Percentiles rank a stretch among this genome's conserved stretches.
Evolutionary conservation across 2,113 vertebrate species (phyloP).

Genomic region (Gorsachius goisagi): DNA sequence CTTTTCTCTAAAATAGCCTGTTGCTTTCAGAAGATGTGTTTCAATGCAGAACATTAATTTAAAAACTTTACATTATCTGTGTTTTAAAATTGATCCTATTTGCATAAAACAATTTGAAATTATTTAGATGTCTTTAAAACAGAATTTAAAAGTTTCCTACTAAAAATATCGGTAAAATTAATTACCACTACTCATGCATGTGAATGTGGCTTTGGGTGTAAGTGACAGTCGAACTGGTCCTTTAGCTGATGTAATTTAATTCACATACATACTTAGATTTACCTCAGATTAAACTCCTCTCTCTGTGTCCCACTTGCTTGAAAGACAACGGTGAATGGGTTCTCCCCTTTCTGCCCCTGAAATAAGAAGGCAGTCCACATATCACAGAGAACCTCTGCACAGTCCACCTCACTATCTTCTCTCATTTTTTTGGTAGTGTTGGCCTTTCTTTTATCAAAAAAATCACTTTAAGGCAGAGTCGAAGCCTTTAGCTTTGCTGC

Average conservation of each 20-base stretch:
- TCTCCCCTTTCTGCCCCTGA: not conserved
- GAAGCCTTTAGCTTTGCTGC: not conserved
- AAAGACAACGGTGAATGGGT: not conserved
- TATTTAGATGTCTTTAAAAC: not conserved
- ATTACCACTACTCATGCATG: not conserved
- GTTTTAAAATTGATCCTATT: not conserved
- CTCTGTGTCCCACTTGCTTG: not conserved
- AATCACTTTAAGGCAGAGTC: not conserved
- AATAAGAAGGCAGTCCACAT: not conserved
- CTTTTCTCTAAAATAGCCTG: not conserved
- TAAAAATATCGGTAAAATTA: not conserved
- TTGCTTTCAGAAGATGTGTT: not conserved
- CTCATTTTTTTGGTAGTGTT: not conserved
- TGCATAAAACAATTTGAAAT: not conserved
- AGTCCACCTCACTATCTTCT: not conserved
- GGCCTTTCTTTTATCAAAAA: not conserved
- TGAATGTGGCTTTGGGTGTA: not conserved
- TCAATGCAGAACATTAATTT: not conserved
- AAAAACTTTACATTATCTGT: not conserved
- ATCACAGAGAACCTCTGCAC: not conserved
- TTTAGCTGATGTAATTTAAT: not conserved
- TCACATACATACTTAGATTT: not conserved
- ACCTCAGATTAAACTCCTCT: not conserved
- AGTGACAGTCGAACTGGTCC: not conserved
- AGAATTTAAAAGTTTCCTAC: not conserved